phyloP scores from a whole-genome alignment of 2,888 invertebrate genomes.

The Cataglyphis livida region DNA sequence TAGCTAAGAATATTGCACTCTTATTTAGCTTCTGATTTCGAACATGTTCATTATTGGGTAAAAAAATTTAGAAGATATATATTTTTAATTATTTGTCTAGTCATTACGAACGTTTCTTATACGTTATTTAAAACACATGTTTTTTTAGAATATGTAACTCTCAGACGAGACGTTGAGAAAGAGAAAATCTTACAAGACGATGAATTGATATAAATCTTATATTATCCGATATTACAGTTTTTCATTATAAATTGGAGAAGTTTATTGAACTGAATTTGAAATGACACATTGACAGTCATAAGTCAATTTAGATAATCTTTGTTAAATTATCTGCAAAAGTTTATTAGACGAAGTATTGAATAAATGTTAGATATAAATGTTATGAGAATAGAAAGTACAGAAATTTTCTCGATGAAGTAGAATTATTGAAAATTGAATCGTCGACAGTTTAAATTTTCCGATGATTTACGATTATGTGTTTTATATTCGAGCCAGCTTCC shows the following conservation, averaged over 20 bases:
- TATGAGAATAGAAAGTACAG: not conserved
- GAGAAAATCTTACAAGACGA: not conserved
- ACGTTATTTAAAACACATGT: not conserved
- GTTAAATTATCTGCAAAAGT: not conserved
- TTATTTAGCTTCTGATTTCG: not conserved
- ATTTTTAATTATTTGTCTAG: not conserved
- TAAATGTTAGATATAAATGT: not conserved
- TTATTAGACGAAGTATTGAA: not conserved
- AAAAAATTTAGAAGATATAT: not conserved
- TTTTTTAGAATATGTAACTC: not conserved
- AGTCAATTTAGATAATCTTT: not conserved
- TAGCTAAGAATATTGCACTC: not conserved
- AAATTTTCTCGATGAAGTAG: not conserved
- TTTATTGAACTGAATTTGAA: constrained; percentile 1
- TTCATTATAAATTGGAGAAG: not conserved
- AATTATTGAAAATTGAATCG: not conserved
- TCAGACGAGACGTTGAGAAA: not conserved
- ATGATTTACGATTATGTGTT: not conserved
- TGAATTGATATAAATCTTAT: not conserved
- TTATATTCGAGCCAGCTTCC: not conserved
- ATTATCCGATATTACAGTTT: not conserved
- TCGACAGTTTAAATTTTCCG: not conserved
- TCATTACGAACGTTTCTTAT: not conserved
- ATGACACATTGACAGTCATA: not conserved
- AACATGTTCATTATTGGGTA: too few relatives aligned